Evolutionary conservation across 1,140 invertebrate genomes (phyloP).

Genomic region (Ooceraea biroi): DNA sequence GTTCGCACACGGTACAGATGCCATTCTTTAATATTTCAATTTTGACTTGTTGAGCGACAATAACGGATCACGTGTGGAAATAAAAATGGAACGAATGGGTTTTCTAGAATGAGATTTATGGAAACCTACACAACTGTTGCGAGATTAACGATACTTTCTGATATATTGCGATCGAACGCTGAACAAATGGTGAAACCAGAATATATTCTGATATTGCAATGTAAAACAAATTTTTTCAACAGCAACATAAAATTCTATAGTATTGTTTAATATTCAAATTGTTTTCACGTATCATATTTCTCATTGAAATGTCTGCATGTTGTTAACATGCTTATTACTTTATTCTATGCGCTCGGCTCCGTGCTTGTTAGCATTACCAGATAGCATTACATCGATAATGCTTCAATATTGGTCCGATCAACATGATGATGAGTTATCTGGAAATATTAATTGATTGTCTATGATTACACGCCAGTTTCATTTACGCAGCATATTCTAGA

Average conservation of each 20-base stretch:
- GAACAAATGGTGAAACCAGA: neutral
- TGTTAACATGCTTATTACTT: constrained; percentile 50
- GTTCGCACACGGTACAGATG: neutral
- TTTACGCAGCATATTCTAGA: neutral
- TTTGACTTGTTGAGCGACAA: neutral
- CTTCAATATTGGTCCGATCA: constrained; percentile 36
- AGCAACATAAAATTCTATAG: neutral
- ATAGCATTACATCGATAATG: constrained; percentile 9
- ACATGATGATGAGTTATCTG: neutral
- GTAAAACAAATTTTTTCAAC: constrained; percentile 5
- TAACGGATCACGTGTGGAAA: neutral
- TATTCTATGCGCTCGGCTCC: neutral
- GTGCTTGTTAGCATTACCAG: neutral
- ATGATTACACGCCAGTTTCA: neutral
- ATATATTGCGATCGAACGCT: neutral
- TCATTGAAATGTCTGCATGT: constrained; percentile 33
- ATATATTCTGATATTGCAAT: neutral
- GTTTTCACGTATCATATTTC: constrained; percentile 18
- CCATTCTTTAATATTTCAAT: constrained; percentile 1
- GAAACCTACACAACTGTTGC: neutral
- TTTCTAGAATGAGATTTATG: neutral
- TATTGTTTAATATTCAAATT: neutral
- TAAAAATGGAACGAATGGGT: neutral
- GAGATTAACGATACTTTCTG: neutral
- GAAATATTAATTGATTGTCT: constrained; percentile 27